Base-by-base conservation (phyloP, 92 coral and sea anemone species). In the Heteractis magnifica region DNA sequence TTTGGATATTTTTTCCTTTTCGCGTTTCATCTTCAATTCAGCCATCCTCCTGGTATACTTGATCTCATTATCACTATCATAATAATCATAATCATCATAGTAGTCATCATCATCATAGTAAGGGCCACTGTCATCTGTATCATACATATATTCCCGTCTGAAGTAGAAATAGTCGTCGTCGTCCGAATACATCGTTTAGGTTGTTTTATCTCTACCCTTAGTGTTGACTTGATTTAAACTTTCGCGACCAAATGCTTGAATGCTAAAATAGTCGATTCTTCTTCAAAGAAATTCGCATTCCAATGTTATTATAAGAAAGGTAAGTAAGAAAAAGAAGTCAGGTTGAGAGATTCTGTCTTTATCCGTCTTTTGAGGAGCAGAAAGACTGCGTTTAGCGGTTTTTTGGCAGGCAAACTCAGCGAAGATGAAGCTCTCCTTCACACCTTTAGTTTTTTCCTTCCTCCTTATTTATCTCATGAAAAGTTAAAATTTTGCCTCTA, bases 41-140 rank as follows among this genome's bases (percentile, higher is more conserved):
- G 86, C 81, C 21, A 56, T 26, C 21, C 74, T 26, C 12, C 64
- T 59, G 1, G 79, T 71, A 52, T 26, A 74, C 44, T 52, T 60
- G 16, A 53, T 16, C 71, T 78, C 65, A 5, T 49, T 65, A 73
- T 72, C 71, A 1, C 64, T 51, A 18, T 72, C 79, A 56, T 72
- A 41, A 44, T 55, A 23, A 65, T 75, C 34, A 7, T 56, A 62
- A 41, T 84, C 51, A 51, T 84, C 75, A 51, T 84, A 81, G n/a
- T 77, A 78, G 72, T 82, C 65, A 74, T 82, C 86, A 10, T 82
- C 86, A 82, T 75, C 86, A 74, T 82, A 82, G 41, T 82, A 65
- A 23, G 81, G 78, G 1, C 71, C 88, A 49, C 88, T 78, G n/a
- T 78, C 88, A 68, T 85, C 88, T 12, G 82, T 56, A 72, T 85